Evolutionary conservation across 2,797 vertebrate species (phyloP).

Genomic region (Bradypodion pumilum): DNA sequence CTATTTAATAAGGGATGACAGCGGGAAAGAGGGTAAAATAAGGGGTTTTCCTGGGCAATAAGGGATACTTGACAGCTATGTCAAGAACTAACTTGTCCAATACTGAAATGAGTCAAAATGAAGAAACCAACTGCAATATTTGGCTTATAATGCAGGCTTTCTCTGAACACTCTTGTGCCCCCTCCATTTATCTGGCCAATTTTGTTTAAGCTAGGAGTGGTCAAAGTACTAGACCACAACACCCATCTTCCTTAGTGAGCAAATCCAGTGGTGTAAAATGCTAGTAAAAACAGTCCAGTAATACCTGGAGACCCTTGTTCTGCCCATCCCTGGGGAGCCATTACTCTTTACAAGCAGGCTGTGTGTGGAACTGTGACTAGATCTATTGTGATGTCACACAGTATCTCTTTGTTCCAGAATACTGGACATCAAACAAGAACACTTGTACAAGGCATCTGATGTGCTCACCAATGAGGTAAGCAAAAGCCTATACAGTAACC

Average conservation of each 20-base stretch:
- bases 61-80: no score
- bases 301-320: no score
- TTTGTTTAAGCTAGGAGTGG: no score
- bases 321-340: not conserved
- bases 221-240: no score
- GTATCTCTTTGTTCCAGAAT: constrained; percentile 74
- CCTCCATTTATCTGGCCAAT: not conserved
- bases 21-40: no score
- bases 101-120: not conserved
- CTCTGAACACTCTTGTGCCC: not conserved
- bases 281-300: no score
- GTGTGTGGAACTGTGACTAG: not conserved
- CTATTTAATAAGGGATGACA: no score
- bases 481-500: not conserved
- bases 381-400: constrained; percentile 30
- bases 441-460: constrained; percentile 78
- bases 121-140: not conserved
- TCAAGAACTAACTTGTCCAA: not conserved
- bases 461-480: constrained; percentile 87
- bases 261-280: no score
- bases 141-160: not conserved
- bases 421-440: constrained; percentile 86
- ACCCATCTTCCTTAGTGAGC: no score
- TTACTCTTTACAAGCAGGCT: not conserved
- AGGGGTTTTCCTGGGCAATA: no score